A percentile compares a stretch with the other conserved stretches of the same genome.
Conservation (phyloP, 2,888 invertebrate species). For the Pristionchus exspectatus region DNA sequence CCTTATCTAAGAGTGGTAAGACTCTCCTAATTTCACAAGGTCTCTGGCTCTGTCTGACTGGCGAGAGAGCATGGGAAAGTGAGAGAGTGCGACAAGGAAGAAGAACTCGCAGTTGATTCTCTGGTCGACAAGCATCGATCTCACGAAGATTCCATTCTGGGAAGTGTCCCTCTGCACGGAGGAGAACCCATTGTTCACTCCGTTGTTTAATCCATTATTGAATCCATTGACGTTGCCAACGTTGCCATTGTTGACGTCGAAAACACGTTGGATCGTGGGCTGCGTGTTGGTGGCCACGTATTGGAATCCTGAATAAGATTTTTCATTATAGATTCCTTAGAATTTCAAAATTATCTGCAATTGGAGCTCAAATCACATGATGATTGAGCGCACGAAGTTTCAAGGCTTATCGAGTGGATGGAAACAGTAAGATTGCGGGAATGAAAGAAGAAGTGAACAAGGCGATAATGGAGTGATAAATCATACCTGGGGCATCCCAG, state of each 20-base stretch:
- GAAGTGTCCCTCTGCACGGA: constrained; percentile 42
- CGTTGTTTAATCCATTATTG: not conserved
- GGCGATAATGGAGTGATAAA: not conserved
- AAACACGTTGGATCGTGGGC: constrained; percentile 41
- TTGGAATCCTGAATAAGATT: constrained; percentile 37
- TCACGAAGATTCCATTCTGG: constrained; percentile 55
- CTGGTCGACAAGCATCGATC: constrained; percentile 64
- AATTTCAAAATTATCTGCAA: not conserved
- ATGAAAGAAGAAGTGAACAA: not conserved
- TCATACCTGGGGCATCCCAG: constrained; percentile 54
- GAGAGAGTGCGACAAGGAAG: not conserved
- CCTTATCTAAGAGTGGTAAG: too few species aligned
- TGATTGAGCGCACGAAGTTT: too few species aligned
- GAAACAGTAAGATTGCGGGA: not conserved
- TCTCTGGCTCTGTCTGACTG: not conserved
- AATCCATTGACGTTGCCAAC: not conserved
- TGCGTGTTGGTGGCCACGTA: constrained; percentile 55
- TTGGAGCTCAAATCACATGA: not conserved
- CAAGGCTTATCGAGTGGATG: too few species aligned
- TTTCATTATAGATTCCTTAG: not conserved
- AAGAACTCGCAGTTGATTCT: constrained; percentile 66
- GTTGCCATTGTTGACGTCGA: not conserved
- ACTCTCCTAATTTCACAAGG: too few species aligned
- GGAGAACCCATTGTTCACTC: not conserved
- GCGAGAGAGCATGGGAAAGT: not conserved